phyloP scores from a whole-genome alignment of 2,888 invertebrate species.

The Orgyia antiqua region DNA sequence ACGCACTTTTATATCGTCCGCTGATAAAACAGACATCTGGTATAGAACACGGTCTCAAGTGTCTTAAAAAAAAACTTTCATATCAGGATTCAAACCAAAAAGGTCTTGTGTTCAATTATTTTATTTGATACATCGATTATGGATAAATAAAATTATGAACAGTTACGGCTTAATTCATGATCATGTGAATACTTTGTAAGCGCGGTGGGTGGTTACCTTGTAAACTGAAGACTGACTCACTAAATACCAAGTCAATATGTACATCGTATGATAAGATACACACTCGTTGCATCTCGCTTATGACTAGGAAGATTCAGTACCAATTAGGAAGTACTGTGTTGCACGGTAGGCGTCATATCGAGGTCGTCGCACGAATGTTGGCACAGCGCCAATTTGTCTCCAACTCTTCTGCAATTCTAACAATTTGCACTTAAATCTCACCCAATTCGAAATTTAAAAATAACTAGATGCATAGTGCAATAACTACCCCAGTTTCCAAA shows the following conservation, averaged over 20 bases:
- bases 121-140: conserved; percentile 35
- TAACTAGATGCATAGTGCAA: conserved; percentile 6
- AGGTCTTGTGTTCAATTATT: conserved; percentile 34
- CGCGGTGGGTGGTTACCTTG: conserved; percentile 20
- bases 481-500: conserved; percentile 11
- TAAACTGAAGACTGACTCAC: conserved; percentile 29
- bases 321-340: conserved; percentile 44
- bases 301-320: conserved; percentile 33
- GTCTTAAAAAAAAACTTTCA: conserved; percentile 33
- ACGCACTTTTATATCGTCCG: conserved; percentile 49
- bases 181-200: conserved; percentile 27
- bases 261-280: conserved; percentile 9
- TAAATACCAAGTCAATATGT: conserved; percentile 23
- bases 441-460: conserved; percentile 13
- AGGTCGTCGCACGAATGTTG: conserved; percentile 49
- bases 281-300: conserved; percentile 14
- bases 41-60: conserved; percentile 42
- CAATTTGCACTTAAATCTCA: conserved; percentile 44
- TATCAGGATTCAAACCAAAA: conserved; percentile 17
- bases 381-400: conserved; percentile 44
- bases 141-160: conserved; percentile 31
- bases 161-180: conserved; percentile 35
- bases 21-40: conserved; percentile 62
- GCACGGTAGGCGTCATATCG: conserved; percentile 24
- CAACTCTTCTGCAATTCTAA: conserved; percentile 49